Base-by-base conservation (phyloP, 2,113 vertebrate species). In the Sorex araneus region DNA sequence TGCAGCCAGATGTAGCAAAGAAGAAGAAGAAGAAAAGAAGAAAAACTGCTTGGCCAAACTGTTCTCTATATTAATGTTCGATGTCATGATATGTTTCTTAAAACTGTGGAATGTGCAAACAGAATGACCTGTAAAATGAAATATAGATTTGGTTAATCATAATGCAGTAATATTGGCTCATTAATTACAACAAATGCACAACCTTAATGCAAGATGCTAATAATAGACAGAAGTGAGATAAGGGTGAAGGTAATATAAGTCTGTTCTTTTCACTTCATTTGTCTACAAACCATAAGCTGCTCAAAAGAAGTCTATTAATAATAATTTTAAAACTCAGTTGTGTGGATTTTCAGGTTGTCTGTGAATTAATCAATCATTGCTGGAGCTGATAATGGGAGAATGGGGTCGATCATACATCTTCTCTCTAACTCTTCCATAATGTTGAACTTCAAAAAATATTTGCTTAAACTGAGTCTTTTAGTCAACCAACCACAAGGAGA, bases 281-380 rank as follows among this genome's bases (percentile, higher is more conserved):
- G 60, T 82, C 89, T 74, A 8, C 78, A 28, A 96, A 78, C 4
- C 15, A 50, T 73, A 83, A 85, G 82, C 28, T n/a, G 40, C 50
- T 75, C 8, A 45, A 45, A 79, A 76, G 60, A 69, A 73, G 64
- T 36, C 25, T 63, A 25, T n/a, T 50, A 15, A 28, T 78, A 43
- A 16, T n/a, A 75, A 74, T 23, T 27, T 32, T 10, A 45, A 71
- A 85, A 78, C 13, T 15, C 16, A 64, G 57, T 66, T 83, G 9
- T 76, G 54, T 40, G 36, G 82, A 80, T 57, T 54, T 54, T 54
- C 57, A 70, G 8, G 16, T 81, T 73, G 10, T 67, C 18, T 32
- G 50, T 77, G 78, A 80, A 13, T 57, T 67, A 9, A 30, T 30
- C 84, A 36, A 54, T 66, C 67, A 86, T 43, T 95, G 9, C 18